Conservation (phyloP, 92 coral and sea anemone species). For the Plumapathes pennacea region DNA sequence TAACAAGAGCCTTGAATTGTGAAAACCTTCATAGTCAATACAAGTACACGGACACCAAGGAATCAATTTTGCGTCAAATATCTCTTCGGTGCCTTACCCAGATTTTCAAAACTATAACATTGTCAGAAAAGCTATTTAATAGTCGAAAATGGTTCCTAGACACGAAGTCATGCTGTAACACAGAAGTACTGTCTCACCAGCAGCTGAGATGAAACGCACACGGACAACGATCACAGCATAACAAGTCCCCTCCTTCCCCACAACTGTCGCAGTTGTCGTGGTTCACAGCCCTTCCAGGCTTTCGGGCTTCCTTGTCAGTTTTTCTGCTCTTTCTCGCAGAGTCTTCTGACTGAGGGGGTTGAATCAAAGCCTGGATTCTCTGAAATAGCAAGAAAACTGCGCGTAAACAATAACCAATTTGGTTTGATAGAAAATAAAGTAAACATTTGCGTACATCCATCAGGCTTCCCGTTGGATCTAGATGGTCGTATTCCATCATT, state of each 20-base stretch:
- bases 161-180: too few species aligned
- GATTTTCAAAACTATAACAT: too few species aligned
- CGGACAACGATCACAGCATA: conserved; percentile 97
- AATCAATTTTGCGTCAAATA: too few species aligned
- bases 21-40: too few species aligned
- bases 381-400: conserved; percentile 16
- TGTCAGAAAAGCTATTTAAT: too few species aligned
- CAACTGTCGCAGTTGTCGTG: conserved; percentile 98
- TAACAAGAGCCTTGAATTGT: too few species aligned
- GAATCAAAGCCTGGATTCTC: conserved; percentile 99
- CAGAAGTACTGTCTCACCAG: conserved; percentile 88
- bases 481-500: conserved; percentile 91
- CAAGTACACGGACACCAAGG: too few species aligned
- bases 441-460: conserved; percentile 83
- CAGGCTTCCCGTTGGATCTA: conserved; percentile 97
- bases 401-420: conserved; percentile 1
- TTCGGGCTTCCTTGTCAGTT: conserved; percentile 86
- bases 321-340: conserved; percentile 63
- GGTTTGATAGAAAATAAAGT: conserved; percentile 3
- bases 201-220: conserved; percentile 98
- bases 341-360: conserved; percentile 88
- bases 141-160: too few species aligned
- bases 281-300: conserved; percentile 85
- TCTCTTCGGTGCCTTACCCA: too few species aligned
- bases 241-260: conserved; percentile 98